Base-by-base conservation (phyloP, 2,888 invertebrate species). In the Sminthurinus aureus region DNA sequence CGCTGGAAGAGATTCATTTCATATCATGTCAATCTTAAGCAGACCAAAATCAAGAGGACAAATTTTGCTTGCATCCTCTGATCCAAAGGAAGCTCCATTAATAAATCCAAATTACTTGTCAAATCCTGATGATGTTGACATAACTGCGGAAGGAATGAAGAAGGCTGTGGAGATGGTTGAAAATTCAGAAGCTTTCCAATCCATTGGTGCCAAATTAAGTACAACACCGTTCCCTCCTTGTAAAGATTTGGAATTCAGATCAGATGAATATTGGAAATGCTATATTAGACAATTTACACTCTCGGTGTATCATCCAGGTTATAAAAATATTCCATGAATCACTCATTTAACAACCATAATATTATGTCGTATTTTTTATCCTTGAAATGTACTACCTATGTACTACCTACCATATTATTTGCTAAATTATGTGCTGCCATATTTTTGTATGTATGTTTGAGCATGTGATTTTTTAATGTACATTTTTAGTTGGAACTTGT, bases 21-120 rank as follows among this genome's bases (percentile, higher is more conserved):
- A 87, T 52, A 85, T 88, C 26, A 88, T 88, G 88, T 85, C 87
- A 8, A 84, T 86, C 9, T 76, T 84, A 13, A 83, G 81, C 20
- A 89, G 92, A 69, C 90, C 92, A 0, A 90, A 90, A 58, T 91
- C 91, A 74, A 87, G 88, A 22, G 92, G 92, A 18, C 87, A 88
- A 50, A 81, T 92, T 4, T 90, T 89, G 74, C 89, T 92, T 12
- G 89, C 89, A 81, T 90, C 90, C 12, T 89, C 86, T 11, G 89
- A 92, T 88, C 92, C 92, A 0, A 87, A 89, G 52, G 89, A 90
- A 0, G 90, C 90, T 84, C 92, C 92, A 0, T 87, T 90, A 24
- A 90, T 92, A 80, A 90, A 92, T 83, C 91, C 92, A 20, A 92
- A 92, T 87, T 92, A 92, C 86, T 82, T 85, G 9, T 75, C 85